Conservation (phyloP, 2,888 invertebrate genomes). For the Perizoma affinitatum region DNA sequence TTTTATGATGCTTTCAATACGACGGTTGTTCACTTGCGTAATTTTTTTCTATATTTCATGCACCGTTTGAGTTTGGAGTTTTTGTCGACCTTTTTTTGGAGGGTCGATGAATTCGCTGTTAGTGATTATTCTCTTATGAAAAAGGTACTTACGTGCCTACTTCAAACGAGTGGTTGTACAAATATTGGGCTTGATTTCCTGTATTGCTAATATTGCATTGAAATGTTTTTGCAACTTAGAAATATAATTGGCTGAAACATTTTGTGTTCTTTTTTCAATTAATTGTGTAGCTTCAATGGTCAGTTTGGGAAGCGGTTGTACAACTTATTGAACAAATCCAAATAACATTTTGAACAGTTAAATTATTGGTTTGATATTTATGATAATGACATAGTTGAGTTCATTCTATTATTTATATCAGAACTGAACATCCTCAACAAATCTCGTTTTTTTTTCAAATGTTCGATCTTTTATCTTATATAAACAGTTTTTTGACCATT, state of each 20-base stretch:
- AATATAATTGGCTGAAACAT: slow-evolving; percentile 21
- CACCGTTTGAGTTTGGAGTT: slow-evolving; percentile 62
- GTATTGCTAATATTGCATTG: slow-evolving; percentile 47
- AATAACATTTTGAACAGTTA: neutral
- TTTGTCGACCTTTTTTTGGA: slow-evolving; percentile 61
- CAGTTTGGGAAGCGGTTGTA: slow-evolving; percentile 22
- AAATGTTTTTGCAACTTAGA: slow-evolving; percentile 14
- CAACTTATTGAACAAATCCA: slow-evolving; percentile 13
- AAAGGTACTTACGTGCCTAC: slow-evolving; percentile 43
- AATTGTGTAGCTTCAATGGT: slow-evolving; percentile 14
- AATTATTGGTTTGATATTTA: too few relatives aligned
- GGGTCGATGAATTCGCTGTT: slow-evolving; percentile 54
- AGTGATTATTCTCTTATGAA: slow-evolving; percentile 58
- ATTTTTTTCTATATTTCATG: slow-evolving; percentile 78
- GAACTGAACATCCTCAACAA: too few relatives aligned
- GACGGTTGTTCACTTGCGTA: slow-evolving; percentile 78
- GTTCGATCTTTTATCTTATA: too few relatives aligned
- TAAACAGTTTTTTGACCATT: too few relatives aligned
- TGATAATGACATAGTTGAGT: too few relatives aligned
- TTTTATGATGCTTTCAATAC: slow-evolving; percentile 80
- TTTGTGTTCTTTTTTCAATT: slow-evolving; percentile 17
- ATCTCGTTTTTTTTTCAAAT: too few relatives aligned
- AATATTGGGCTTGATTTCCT: slow-evolving; percentile 65
- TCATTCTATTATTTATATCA: too few relatives aligned
- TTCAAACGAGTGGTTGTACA: slow-evolving; percentile 54